These are phyloP conservation scores for Corythoichthys intestinalis DNA, from an alignment of 2,113 vertebrate genomes.

Conservation along the genomic window DNA sequence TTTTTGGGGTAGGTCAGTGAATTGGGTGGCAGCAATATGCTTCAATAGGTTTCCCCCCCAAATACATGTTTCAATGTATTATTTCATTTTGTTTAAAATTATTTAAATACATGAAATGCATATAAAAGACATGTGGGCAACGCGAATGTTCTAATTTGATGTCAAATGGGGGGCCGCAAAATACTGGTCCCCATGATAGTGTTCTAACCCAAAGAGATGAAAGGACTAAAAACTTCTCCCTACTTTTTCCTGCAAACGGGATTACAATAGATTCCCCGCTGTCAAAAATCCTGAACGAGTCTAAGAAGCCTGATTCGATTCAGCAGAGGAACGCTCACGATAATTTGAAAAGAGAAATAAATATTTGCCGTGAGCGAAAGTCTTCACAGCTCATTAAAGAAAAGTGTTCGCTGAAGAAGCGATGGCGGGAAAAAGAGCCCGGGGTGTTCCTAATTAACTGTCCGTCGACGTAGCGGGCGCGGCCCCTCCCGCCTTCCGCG, in stretches of 20 bases:
- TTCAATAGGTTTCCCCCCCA: too few relatives aligned
- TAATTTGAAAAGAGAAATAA: not conserved
- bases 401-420: not conserved
- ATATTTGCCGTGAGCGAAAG: not conserved
- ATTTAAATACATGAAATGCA: too few relatives aligned
- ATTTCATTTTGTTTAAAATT: too few relatives aligned
- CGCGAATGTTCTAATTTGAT: too few relatives aligned
- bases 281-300: not conserved
- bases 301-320: not conserved
- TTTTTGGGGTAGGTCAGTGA: too few relatives aligned
- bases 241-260: not conserved
- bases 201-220: too few relatives aligned
- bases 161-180: too few relatives aligned
- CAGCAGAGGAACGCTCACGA: not conserved
- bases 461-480: not conserved
- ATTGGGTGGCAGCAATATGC: too few relatives aligned
- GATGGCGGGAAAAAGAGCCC: not conserved
- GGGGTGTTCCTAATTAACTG: not conserved
- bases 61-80: too few relatives aligned
- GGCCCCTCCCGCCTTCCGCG: not conserved
- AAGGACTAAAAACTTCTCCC: not conserved
- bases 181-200: too few relatives aligned
- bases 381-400: not conserved
- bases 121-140: too few relatives aligned
- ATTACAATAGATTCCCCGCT: not conserved